phyloP scores from a whole-genome alignment of 2,888 invertebrate genomes.

The Tortricodes alternella region DNA sequence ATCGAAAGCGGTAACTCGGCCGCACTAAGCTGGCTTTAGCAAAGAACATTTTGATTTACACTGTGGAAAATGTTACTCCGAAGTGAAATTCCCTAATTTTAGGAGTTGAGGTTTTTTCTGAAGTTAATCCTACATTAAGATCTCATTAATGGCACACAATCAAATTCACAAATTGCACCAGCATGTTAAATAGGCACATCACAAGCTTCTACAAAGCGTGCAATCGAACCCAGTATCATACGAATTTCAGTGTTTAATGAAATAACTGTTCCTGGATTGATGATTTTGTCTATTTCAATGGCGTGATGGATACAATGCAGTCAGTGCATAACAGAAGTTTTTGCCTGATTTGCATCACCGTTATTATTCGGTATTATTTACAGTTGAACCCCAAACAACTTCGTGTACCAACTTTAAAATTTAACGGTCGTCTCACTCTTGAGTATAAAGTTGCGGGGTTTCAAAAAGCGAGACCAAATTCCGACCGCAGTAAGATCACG shows the following conservation, averaged over 20 bases:
- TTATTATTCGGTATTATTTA: constrained; percentile 30
- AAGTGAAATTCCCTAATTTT: constrained; percentile 7
- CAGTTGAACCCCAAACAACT: constrained; percentile 34
- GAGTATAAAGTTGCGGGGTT: constrained; percentile 44
- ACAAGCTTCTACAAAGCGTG: too few species aligned
- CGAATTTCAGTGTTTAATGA: too few species aligned
- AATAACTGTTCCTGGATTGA: too few species aligned
- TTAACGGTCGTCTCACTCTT: constrained; percentile 34
- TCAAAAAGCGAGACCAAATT: constrained; percentile 54
- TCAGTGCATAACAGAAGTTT: too few species aligned
- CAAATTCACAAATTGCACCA: too few species aligned
- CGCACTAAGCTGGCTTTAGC: constrained; percentile 40
- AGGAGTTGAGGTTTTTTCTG: background rate
- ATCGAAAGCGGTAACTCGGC: constrained; percentile 31
- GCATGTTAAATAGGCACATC: too few species aligned
- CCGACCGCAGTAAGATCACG: constrained; percentile 60
- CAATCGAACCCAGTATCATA: too few species aligned
- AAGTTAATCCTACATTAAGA: too few species aligned
- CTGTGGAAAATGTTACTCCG: constrained; percentile 45
- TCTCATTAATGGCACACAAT: too few species aligned
- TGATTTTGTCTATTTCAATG: too few species aligned
- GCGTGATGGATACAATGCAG: too few species aligned
- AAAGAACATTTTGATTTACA: constrained; percentile 53
- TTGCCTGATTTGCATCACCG: background rate
- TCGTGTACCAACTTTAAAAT: constrained; percentile 1